Percentiles rank a stretch among this genome's conserved stretches.
phyloP scores from a whole-genome alignment of 2,113 vertebrate genomes.

The Prionailurus viverrinus region DNA sequence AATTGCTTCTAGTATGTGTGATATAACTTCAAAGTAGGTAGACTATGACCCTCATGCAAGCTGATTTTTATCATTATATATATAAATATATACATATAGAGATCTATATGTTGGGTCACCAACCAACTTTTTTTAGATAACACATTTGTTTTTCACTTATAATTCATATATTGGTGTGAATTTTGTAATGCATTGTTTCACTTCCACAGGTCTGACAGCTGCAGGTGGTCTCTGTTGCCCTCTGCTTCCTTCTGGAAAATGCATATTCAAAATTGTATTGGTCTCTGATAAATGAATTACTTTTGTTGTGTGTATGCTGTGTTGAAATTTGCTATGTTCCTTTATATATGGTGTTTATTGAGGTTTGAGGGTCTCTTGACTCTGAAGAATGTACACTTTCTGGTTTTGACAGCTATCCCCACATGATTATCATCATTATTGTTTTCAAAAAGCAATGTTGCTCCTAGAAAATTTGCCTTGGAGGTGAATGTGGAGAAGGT shows the following conservation, averaged over 20 bases:
- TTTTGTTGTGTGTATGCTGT: constrained; percentile 83
- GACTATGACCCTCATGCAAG: constrained; percentile 85
- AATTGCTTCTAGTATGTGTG: constrained; percentile 89
- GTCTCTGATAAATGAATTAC: constrained; percentile 85
- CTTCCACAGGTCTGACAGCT: constrained; percentile 76
- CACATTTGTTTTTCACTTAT: constrained; percentile 77
- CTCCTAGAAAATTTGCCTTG: constrained; percentile 60
- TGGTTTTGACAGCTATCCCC: neutral
- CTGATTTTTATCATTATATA: constrained; percentile 86
- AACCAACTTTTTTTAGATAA: constrained; percentile 73
- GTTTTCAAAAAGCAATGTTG: neutral
- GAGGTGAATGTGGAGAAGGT: constrained; percentile 17
- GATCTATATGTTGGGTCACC: constrained; percentile 82
- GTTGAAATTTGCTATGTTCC: constrained; percentile 77
- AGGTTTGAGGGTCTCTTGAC: constrained; percentile 62
- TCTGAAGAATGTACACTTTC: constrained; percentile 70
- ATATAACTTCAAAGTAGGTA: constrained; percentile 86
- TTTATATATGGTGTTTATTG: constrained; percentile 74
- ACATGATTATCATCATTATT: neutral
- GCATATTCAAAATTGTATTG: constrained; percentile 86
- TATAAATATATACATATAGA: constrained; percentile 76
- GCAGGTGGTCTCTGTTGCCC: constrained; percentile 59
- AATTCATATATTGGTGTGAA: constrained; percentile 73
- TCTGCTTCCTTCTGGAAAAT: constrained; percentile 86
- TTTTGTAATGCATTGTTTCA: constrained; percentile 81